Conservation (phyloP, 2,888 invertebrate species). For the Mesoligia furuncula region DNA sequence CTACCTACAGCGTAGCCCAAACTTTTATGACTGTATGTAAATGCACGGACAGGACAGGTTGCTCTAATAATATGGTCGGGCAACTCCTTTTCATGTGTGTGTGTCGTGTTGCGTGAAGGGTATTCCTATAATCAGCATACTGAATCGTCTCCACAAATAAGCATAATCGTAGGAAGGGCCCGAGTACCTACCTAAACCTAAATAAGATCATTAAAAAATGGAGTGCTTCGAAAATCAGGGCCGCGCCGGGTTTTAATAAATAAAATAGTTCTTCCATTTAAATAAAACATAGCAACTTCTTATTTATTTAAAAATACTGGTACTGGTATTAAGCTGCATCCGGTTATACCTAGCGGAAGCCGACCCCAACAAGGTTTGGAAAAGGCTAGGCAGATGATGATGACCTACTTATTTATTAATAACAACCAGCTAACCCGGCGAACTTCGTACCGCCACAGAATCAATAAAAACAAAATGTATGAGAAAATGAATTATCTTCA, state of each 20-base stretch:
- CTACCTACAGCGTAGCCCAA: not conserved
- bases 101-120: not conserved
- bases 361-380: too few relatives aligned
- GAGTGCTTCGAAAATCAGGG: not conserved
- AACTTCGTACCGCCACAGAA: too few relatives aligned
- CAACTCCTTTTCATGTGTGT: not conserved
- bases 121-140: not conserved
- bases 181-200: not conserved
- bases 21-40: not conserved
- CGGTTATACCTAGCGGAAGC: too few relatives aligned
- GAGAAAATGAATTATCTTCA: too few relatives aligned
- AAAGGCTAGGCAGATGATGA: too few relatives aligned
- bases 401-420: not conserved
- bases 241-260: not conserved
- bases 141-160: not conserved
- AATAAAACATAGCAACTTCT: not conserved
- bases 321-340: too few relatives aligned
- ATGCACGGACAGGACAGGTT: not conserved
- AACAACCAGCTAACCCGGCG: too few relatives aligned
- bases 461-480: too few relatives aligned
- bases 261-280: not conserved
- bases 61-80: not conserved
- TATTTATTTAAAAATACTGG: not conserved
- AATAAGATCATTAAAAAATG: not conserved
- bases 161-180: not conserved